Evolutionary conservation across 2,888 invertebrate species (phyloP), one percentile per base, ranked within the genome.

Genomic region (Platynereis dumerilii): DNA sequence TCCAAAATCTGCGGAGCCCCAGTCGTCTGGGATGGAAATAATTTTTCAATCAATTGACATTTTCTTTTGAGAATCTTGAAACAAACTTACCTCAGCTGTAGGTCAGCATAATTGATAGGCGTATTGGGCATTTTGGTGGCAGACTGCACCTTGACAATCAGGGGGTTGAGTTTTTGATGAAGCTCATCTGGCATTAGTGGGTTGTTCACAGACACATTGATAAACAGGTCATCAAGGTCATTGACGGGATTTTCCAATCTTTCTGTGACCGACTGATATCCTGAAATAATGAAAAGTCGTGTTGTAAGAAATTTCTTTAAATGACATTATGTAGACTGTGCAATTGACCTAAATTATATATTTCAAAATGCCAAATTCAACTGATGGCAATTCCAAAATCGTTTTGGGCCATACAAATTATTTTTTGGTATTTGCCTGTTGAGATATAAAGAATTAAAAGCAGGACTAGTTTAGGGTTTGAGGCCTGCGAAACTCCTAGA

Each of bases 81-180:
- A n/a, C 34, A 34, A 55, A 7, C 55, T 10, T 69, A 83, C 83
- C 72, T 80, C 20, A 74, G 64, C 48, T 74, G 72, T 2, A 84
- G 77, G 52, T 78, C 74, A 22, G 73, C 72, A 60, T 75, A 78
- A 12, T 70, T 64, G 54, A 81, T 58, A 2, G 83, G 83, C 12
- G 74, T 67, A 10, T 72, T 68, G 20, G 83, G 83, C 69, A 84
- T 74, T 66, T 78, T 75, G 3, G 77, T 79, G 17, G 76, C 79
- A 2, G 77, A 79, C 24, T 77, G 74, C 15, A 83, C 74, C 54
- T 76, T 79, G 42, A 84, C 75, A 58, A 80, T 77, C 75, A 83
- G 74, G n/a, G 84, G 84, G 66, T 84, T 83, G 1, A 83, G 74
- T 2, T 75, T 76, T 26, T 65, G 61, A 53, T 71, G 74, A 70